Conservation (phyloP, 2,888 invertebrate species). For the Odontomyia ornata region DNA sequence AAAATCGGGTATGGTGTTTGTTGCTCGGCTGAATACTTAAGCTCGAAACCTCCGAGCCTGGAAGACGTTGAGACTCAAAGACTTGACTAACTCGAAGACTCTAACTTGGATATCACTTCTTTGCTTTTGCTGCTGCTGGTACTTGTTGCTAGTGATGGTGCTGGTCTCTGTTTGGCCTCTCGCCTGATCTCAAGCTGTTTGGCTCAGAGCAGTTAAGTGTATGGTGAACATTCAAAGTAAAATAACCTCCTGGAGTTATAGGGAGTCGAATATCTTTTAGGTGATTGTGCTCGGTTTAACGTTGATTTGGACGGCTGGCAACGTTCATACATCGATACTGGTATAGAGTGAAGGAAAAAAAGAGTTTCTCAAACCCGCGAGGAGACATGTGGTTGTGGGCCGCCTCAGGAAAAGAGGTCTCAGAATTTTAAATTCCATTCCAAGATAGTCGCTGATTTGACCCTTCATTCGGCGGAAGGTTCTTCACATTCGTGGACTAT, state of each 20-base stretch:
- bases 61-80: not conserved
- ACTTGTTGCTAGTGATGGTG: not conserved
- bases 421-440: slow-evolving; percentile 42
- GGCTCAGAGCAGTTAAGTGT: not conserved
- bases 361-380: slow-evolving; percentile 7
- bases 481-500: slow-evolving; percentile 13
- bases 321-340: too few relatives aligned
- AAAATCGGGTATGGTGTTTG: slow-evolving; percentile 22
- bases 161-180: slow-evolving; percentile 6
- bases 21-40: slow-evolving; percentile 1
- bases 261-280: slow-evolving; percentile 27
- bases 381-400: slow-evolving; percentile 21
- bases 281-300: slow-evolving; percentile 28
- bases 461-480: slow-evolving; percentile 35
- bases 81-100: not conserved
- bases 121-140: not conserved
- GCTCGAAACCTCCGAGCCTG: not conserved
- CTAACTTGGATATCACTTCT: slow-evolving; percentile 15
- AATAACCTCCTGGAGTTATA: slow-evolving; percentile 24
- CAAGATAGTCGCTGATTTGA: slow-evolving; percentile 37
- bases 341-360: not conserved
- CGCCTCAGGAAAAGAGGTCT: slow-evolving; percentile 31
- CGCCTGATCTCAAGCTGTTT: slow-evolving; percentile 28
- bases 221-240: slow-evolving; percentile 5
- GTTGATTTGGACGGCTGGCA: slow-evolving; percentile 4